Base-by-base conservation (phyloP, 2,113 vertebrate genomes). In the Castor canadensis region DNA sequence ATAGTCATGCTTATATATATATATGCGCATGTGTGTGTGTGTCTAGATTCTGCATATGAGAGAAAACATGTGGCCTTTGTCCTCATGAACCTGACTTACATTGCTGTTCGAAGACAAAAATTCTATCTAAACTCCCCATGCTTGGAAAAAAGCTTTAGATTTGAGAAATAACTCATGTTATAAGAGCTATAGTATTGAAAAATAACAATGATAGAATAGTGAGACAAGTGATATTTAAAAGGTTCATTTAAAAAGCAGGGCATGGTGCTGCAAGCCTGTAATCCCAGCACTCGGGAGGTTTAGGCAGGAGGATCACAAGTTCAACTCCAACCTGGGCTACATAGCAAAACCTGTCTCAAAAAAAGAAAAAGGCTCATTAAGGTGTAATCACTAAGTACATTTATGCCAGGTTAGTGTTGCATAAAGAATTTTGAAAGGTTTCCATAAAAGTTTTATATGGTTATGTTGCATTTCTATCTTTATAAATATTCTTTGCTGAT, bases 391-490 rank as follows among this genome's bases (percentile, higher is more conserved):
- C n/a, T 93, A 60, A 64, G 49, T 7, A 77, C 2, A 9, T 19
- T 40, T 24, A 54, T 77, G 43, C 35, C 11, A 64, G 19, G 3
- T 93, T 79, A 58, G 80, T 94, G 35, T 96, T 95, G 76, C 89
- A 97, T 95, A 94, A 83, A 96, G 73, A 91, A 82, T 96, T 97
- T 97, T 95, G 79, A 90, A 96, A 96, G 82, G 86, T 81, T 97
- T 94, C 94, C 96, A 67, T 97, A 95, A 95, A 97, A 93, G 92
- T 96, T 97, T 81, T 92, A 85, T 97, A 92, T 97, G 93, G 79
- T 96, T 98, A 94, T 97, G 45, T 91, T 98, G 92, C 89, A 96
- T 83, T 97, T 96, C 86, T 97, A 49, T 91, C 91, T 96, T 91
- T 96, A 73, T 97, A 87, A 96, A 86, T 96, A 95, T 95, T 26